Evolutionary conservation across 2,888 invertebrate species (phyloP).

Genomic region (Dasysyrphus tricinctus): DNA sequence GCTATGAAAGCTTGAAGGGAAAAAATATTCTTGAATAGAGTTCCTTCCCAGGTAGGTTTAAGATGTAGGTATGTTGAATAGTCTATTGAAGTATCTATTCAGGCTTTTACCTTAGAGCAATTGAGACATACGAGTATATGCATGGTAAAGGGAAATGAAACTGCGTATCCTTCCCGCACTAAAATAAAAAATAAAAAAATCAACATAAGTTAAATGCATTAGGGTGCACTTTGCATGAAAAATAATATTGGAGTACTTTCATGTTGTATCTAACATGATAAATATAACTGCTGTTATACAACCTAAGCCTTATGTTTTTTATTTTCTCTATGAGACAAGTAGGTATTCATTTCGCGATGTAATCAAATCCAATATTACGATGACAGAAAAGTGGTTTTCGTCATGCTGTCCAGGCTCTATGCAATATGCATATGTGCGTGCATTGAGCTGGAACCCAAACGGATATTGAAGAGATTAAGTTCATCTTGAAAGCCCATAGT

Average conservation of each 20-base stretch:
- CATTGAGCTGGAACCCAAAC: too few relatives aligned
- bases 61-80: background rate
- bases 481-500: too few relatives aligned
- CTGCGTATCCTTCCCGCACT: background rate
- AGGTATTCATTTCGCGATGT: too few relatives aligned
- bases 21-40: background rate
- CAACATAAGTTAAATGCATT: background rate
- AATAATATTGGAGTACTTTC: background rate
- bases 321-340: too few relatives aligned
- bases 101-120: background rate
- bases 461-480: too few relatives aligned
- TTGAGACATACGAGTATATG: background rate
- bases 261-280: too few relatives aligned
- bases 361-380: too few relatives aligned
- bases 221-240: background rate
- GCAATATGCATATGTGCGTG: too few relatives aligned
- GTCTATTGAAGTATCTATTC: background rate
- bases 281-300: too few relatives aligned
- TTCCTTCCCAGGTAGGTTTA: background rate
- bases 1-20: background rate
- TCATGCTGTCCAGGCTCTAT: too few relatives aligned
- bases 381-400: too few relatives aligned
- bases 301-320: too few relatives aligned
- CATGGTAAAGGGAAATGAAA: background rate
- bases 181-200: background rate